phyloP scores from a whole-genome alignment of 2,888 invertebrate species.

The Lasioglossum calceatum region DNA sequence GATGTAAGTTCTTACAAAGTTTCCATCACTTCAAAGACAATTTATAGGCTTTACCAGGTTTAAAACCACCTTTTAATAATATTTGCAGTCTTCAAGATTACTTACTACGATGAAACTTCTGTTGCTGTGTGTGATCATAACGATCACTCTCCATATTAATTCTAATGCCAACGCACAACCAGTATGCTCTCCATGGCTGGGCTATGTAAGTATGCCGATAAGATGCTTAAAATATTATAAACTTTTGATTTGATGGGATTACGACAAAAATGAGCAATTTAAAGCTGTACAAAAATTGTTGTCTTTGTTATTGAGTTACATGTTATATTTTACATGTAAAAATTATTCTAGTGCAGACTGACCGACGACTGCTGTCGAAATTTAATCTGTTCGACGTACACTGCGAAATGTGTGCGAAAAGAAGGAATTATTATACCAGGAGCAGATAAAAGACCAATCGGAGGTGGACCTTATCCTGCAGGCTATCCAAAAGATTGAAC shows the following conservation, averaged over 20 bases:
- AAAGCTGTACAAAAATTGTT: not conserved
- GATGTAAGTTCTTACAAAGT: not conserved
- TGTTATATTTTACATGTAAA: not conserved
- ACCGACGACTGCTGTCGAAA: conserved; percentile 63
- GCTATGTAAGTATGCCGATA: conserved; percentile 21
- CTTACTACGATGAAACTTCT: conserved; percentile 26
- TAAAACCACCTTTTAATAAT: not conserved
- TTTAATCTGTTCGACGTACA: conserved; percentile 54
- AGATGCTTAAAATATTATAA: not conserved
- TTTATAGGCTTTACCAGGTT: not conserved
- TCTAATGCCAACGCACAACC: not conserved
- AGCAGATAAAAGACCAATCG: conserved; percentile 59
- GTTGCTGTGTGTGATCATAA: conserved; percentile 2
- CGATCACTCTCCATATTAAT: not conserved
- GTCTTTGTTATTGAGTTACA: not conserved
- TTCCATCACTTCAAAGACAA: not conserved
- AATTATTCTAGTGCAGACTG: conserved; percentile 58
- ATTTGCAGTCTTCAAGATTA: not conserved
- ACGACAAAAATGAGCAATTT: not conserved
- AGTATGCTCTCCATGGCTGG: conserved; percentile 48
- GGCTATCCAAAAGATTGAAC: not conserved
- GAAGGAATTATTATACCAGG: conserved; percentile 36
- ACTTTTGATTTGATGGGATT: not conserved
- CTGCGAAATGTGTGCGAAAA: conserved; percentile 56
- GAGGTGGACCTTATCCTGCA: conserved; percentile 37